Evolutionary conservation across 2,888 invertebrate genomes (phyloP), one percentile per base, ranked within the genome.

Genomic region (Argyra leucocephala): DNA sequence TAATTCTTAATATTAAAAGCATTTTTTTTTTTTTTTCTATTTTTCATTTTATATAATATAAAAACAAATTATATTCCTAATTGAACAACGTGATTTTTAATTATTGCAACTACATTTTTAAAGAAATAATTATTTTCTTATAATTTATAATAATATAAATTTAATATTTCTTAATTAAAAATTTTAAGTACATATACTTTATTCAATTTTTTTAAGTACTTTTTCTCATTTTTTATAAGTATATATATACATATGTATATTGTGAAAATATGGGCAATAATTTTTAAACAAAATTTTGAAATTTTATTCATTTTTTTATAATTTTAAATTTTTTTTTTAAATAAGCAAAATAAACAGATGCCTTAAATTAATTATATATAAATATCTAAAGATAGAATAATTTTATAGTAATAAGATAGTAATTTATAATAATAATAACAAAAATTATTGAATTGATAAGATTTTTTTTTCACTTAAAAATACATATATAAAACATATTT

Each of bases 321-420:
- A 37, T 15, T 37, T 15, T 37, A 48, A 12, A 48, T 18, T 48
- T 2, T 18, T 18, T 18, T 48, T 48, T 12, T 48, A 3, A 12
- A 48, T 48, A 48, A 48, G 48, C 48, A 48, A 48, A 48, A 48
- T 48, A 48, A 48, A 48, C 48, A 48, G 48, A 48, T 48, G 48
- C 48, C 48, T 48, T 48, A 48, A 48, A 48, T 48, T 48, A 48
- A 48, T 48, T 48, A 48, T 5, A 48, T 18, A 15, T 48, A 31
- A 7, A 31, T 26, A 26, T n/a, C n/a, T 6, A 31, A 31, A 10
- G 12, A 31, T 31, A 31, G 31, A 31, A 31, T 10, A 31, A 6
- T 4, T 31, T 31, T 7, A 48, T 48, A 15, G 18, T 18, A 48
- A 18, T 48, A 48, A 48, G 18, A 48, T 18, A 48, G 2, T 48